These are phyloP conservation scores for Venusia cambrica DNA, from an alignment of 2,888 invertebrate species.

Conservation along the genomic window DNA sequence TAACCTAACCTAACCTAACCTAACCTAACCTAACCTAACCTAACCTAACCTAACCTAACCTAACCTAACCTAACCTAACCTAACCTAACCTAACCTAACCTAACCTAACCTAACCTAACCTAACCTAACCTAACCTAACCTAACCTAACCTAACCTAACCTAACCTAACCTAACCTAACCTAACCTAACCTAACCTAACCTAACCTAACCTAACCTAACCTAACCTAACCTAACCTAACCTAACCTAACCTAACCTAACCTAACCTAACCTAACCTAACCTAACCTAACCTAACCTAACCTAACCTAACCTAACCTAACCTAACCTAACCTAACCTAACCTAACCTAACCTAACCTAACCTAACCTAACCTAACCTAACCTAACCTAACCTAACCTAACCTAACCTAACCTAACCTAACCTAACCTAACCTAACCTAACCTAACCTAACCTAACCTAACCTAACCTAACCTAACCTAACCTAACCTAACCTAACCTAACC, in stretches of 20 bases:
- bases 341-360: constrained; percentile 8
- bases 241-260: constrained; percentile 15
- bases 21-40: constrained; percentile 24
- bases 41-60: constrained; percentile 24
- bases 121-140: constrained; percentile 21
- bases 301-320: constrained; percentile 5
- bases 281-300: constrained; percentile 5
- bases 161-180: constrained; percentile 13
- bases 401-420: constrained; percentile 10
- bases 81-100: constrained; percentile 21
- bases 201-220: constrained; percentile 15
- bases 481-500: too few relatives aligned
- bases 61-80: constrained; percentile 21
- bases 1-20: constrained; percentile 20
- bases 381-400: constrained; percentile 1
- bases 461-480: too few relatives aligned
- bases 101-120: constrained; percentile 21
- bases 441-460: too few relatives aligned
- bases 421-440: constrained; percentile 8
- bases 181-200: constrained; percentile 13
- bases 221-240: constrained; percentile 15
- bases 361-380: constrained; percentile 4
- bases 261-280: constrained; percentile 6
- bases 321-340: constrained; percentile 4
- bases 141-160: constrained; percentile 19